These are phyloP conservation scores for Mormyrops boulengeri DNA, from an alignment of 2,797 vertebrate species.

Conservation along the genomic window DNA sequence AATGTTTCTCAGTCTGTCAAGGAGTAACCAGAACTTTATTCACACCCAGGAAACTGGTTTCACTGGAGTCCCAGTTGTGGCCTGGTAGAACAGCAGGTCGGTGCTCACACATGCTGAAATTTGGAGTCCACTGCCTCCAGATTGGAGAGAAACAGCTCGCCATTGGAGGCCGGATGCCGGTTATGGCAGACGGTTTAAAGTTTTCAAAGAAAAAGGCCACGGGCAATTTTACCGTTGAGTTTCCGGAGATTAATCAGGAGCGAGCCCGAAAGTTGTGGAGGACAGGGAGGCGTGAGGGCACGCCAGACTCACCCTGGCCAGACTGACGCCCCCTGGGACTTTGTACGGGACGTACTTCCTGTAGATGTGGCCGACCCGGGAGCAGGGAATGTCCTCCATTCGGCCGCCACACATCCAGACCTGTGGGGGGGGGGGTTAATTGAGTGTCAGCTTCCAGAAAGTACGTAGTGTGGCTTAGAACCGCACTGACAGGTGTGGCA, in stretches of 20 bases:
- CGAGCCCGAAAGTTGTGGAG: neutral
- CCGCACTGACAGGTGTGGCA: neutral
- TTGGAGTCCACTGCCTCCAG: neutral
- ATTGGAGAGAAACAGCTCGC: neutral
- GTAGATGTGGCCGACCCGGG: constrained; percentile 94
- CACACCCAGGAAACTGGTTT: neutral
- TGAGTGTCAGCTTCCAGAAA: constrained; percentile 21
- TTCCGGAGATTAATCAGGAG: neutral
- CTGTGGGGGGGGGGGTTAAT: constrained; percentile 48
- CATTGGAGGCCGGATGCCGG: neutral
- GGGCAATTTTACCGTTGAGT: neutral
- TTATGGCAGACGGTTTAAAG: neutral
- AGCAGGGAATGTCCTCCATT: constrained; percentile 97
- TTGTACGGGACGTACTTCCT: constrained; percentile 96
- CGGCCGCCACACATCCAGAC: constrained; percentile 98
- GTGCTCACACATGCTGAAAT: neutral
- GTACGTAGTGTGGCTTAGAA: neutral
- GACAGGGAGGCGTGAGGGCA: neutral
- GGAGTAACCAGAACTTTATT: neutral
- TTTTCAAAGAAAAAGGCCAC: neutral
- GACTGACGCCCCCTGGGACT: constrained; percentile 83
- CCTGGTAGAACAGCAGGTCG: neutral
- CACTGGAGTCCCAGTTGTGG: neutral
- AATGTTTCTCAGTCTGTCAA: constrained; percentile 9
- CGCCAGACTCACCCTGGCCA: constrained; percentile 72